Evolutionary conservation across 2,797 vertebrate genomes (phyloP), one percentile per base, ranked within the genome.

Genomic region (Pterois miles): DNA sequence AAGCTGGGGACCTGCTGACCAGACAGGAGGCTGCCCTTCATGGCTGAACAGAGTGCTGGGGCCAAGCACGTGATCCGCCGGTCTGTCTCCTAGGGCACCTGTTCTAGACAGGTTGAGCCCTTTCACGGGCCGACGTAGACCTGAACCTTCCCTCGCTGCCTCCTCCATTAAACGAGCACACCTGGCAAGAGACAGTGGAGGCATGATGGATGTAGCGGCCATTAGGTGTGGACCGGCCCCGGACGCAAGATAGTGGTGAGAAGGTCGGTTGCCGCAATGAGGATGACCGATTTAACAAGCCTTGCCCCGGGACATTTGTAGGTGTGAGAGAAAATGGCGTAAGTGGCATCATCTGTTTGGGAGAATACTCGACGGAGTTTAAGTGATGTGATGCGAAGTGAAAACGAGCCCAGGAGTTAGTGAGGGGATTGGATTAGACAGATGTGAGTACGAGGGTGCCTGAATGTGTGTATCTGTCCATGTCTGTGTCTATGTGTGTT

Each of bases 1-100:
- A 69, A 68, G 53, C 58, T 59, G 66, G 62, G 59, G 58, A 69
- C 34, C 63, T 33, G 78, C 78, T 86, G 75, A 82, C 56, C 78
- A 73, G 79, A 82, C 79, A 79, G 74, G 76, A 82, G 23, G 65
- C 43, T 70, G 81, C 60, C 86, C 80, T 90, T 91, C 82, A 91
- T 83, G 83, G 76, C 53, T 65, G 70, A 86, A 59, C 67, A 78
- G 79, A 78, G 80, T 40, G 69, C 25, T 10, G 18, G 25, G 69
- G 57, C 29, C 31, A 29, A 43, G 50, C 52, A 73, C 73, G 71
- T 54, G 53, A 2, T 65, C 71, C 34, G 76, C 54, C 40, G 46
- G 65, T 72, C 75, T 77, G 75, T 80, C 78, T 82, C 62, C 57
- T 10, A 16, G 66, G 65, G 63, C 59, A 81, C 79, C 80, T 76